Percentiles rank a stretch among this genome's conserved stretches.
Evolutionary conservation across 2,888 invertebrate species (phyloP).

Genomic region (Chesias legatella): DNA sequence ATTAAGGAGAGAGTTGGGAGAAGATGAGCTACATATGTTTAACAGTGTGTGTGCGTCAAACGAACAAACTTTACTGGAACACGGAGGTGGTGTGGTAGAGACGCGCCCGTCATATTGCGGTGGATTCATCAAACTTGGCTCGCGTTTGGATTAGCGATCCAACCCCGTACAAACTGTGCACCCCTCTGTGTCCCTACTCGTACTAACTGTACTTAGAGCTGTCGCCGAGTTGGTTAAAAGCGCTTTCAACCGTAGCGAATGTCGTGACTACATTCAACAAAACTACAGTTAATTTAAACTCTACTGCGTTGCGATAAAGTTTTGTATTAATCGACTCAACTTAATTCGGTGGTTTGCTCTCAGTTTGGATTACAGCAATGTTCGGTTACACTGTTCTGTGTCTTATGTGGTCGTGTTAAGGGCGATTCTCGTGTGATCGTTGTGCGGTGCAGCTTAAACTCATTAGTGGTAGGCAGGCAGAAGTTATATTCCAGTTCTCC

Average conservation of each 20-base stretch:
- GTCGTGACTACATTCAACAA: conserved; percentile 9
- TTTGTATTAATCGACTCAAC: neutral
- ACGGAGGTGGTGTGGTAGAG: conserved; percentile 2
- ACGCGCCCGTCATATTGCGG: conserved; percentile 21
- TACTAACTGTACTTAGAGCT: conserved; percentile 2
- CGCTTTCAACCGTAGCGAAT: conserved; percentile 16
- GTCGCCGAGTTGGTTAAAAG: conserved; percentile 8
- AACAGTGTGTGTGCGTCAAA: no score
- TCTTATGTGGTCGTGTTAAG: neutral
- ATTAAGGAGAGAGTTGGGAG: no score
- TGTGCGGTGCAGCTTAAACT: conserved; percentile 14
- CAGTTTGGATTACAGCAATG: neutral
- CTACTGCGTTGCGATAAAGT: conserved; percentile 2
- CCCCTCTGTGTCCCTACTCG: neutral
- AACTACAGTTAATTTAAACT: conserved; percentile 1
- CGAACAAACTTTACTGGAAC: conserved; percentile 2
- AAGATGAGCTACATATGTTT: no score
- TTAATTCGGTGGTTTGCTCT: neutral
- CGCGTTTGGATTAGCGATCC: conserved; percentile 16
- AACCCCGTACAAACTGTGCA: conserved; percentile 4
- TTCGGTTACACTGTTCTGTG: neutral
- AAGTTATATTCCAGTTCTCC: conserved; percentile 14
- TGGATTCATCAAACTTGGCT: conserved; percentile 23
- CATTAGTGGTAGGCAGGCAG: conserved; percentile 24
- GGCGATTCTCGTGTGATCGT: neutral